Conservation (phyloP, 2,888 invertebrate species). For the Ecdyonurus torrentis region DNA sequence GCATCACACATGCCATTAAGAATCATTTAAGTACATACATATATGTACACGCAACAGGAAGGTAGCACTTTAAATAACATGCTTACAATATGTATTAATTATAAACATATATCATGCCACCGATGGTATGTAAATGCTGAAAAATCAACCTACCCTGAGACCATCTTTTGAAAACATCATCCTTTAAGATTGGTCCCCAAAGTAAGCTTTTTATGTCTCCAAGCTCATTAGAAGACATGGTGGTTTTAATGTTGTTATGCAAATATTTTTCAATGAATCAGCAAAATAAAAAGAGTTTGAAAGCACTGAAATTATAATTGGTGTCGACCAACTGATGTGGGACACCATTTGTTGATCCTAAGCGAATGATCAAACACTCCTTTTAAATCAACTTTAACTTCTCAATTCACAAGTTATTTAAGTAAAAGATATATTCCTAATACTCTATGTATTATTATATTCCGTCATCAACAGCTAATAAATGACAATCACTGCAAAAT, state of each 20-base stretch:
- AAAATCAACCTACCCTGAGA: constrained; percentile 49
- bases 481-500: background rate
- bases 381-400: background rate
- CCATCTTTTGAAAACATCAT: constrained; percentile 82
- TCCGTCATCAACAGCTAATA: background rate
- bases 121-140: background rate
- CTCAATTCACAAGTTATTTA: background rate
- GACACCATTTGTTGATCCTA: background rate
- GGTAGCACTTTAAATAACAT: too few species aligned
- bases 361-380: background rate
- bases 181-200: constrained; percentile 71
- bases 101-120: too few species aligned
- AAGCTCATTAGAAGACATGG: constrained; percentile 34
- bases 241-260: background rate
- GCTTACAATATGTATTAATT: too few species aligned
- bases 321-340: background rate
- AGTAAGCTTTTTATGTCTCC: constrained; percentile 57
- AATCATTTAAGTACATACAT: too few species aligned
- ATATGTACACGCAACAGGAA: too few species aligned
- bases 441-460: background rate
- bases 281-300: too few species aligned
- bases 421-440: background rate
- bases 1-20: too few species aligned
- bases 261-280: background rate
- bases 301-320: background rate